Conservation (phyloP, 2,888 invertebrate species). For the Drosophila subsilvestris region DNA sequence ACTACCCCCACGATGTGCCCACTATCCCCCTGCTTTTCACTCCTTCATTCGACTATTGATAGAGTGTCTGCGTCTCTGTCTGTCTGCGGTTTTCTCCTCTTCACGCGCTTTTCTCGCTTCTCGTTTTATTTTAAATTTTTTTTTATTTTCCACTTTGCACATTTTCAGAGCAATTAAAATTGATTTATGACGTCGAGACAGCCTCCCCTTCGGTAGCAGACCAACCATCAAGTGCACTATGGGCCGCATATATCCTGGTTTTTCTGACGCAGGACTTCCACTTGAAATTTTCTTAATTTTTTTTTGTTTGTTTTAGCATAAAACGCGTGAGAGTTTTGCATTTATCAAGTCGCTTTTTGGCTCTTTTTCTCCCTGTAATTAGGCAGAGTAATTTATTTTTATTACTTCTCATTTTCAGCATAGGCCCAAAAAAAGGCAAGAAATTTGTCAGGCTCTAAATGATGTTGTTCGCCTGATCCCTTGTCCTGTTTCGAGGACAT, state of each 20-base stretch:
- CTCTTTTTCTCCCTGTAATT: constrained; percentile 55
- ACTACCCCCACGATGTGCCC: neutral
- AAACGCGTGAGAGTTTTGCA: constrained; percentile 37
- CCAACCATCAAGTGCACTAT: constrained; percentile 73
- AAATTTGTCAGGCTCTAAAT: constrained; percentile 54
- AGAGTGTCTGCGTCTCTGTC: constrained; percentile 31
- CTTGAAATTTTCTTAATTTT: constrained; percentile 6
- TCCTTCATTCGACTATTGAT: constrained; percentile 25
- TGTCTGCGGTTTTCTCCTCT: constrained; percentile 14
- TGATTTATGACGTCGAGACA: constrained; percentile 77
- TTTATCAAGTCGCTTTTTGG: constrained; percentile 23
- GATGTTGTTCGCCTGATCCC: constrained; percentile 27
- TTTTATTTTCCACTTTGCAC: constrained; percentile 64
- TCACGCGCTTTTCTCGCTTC: constrained; percentile 1
- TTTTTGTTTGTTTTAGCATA: constrained; percentile 8
- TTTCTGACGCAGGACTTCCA: constrained; percentile 4
- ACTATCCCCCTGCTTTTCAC: constrained; percentile 9
- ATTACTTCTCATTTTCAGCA: constrained; percentile 55
- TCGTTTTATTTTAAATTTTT: constrained; percentile 26
- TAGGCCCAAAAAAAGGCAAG: constrained; percentile 35
- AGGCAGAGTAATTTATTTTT: constrained; percentile 72
- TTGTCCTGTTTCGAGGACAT: neutral
- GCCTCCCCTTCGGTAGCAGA: constrained; percentile 37
- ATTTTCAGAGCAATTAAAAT: constrained; percentile 75
- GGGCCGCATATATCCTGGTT: constrained; percentile 54